Evolutionary conservation across 2,797 vertebrate genomes (phyloP).

Genomic region (Halcyon chelicuti): DNA sequence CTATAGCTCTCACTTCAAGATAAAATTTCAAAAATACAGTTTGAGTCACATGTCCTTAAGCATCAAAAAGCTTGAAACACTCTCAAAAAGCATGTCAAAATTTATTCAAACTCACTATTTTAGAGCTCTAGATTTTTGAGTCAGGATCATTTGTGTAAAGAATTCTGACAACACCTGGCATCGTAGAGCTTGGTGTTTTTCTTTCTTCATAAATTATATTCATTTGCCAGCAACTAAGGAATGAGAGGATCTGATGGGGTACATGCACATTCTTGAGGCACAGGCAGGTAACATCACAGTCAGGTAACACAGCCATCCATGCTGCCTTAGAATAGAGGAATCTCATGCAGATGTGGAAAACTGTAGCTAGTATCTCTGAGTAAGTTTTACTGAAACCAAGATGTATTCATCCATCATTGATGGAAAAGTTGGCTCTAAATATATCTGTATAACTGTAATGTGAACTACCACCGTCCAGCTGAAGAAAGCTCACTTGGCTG

Average conservation of each 20-base stretch:
- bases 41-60: neutral
- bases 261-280: neutral
- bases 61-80: neutral
- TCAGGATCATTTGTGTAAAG: neutral
- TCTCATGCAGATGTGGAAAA: neutral
- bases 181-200: neutral
- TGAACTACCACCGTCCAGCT: neutral
- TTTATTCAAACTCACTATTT: neutral
- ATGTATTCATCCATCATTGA: neutral
- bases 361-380: neutral
- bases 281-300: neutral
- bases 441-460: neutral
- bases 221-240: neutral
- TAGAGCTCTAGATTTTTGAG: neutral
- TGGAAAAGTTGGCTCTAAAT: neutral
- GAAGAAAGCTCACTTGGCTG: neutral
- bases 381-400: neutral
- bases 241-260: neutral
- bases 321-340: neutral
- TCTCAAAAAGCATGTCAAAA: neutral
- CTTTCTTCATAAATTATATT: neutral
- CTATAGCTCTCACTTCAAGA: neutral
- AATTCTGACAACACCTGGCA: neutral
- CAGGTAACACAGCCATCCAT: neutral
- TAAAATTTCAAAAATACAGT: neutral